Base-by-base conservation (phyloP, 2,797 vertebrate species). In the Tachyglossus aculeatus region DNA sequence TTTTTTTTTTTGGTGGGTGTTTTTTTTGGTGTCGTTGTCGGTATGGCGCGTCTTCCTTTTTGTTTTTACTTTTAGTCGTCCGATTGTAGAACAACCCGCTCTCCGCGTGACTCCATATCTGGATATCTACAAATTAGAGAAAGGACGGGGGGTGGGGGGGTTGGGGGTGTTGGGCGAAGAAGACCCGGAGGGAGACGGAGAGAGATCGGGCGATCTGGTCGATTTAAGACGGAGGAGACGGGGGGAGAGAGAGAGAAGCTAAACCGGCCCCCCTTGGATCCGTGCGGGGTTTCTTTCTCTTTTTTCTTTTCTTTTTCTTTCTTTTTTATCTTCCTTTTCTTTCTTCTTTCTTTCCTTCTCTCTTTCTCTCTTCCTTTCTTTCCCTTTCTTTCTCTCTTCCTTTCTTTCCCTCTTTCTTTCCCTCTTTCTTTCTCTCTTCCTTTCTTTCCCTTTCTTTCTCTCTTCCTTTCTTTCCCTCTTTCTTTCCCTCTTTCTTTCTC, bases 71-170 rank as follows among this genome's bases (percentile, higher is more conserved):
- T 62, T 55, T 55, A 45, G 74, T 55, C 25, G 67, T 73, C n/a
- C n/a, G n/a, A n/a, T n/a, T n/a, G n/a, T n/a, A n/a, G n/a, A n/a
- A n/a, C n/a, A n/a, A n/a, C n/a, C n/a, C n/a, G n/a, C n/a, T 81
- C 81, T 67, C 70, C 77, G 75, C 81, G 85, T 81, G 71, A 70
- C 78, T 86, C 50, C 67, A 29, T 79, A 77, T 81, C 80, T 83
- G 85, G 85, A 86, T 85, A 73, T 81, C 85, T 86, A 81, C 85
- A 83, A 83, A 86, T 79, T 86, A 88, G 82, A 71, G 48, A 43
- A 52, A 66, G 66, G 47, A 39, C 41, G 38, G 12, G 38, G 38
- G 38, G 38, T 11, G 38, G 11, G 38, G 11, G 38, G 11, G n/a
- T n/a, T 11, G 11, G 11, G 38, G 38, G 38, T 39, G 12, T 11